A percentile compares a stretch with the other conserved stretches of the same genome.
phyloP scores from a whole-genome alignment of 2,113 vertebrate genomes.

The Scomber japonicus region DNA sequence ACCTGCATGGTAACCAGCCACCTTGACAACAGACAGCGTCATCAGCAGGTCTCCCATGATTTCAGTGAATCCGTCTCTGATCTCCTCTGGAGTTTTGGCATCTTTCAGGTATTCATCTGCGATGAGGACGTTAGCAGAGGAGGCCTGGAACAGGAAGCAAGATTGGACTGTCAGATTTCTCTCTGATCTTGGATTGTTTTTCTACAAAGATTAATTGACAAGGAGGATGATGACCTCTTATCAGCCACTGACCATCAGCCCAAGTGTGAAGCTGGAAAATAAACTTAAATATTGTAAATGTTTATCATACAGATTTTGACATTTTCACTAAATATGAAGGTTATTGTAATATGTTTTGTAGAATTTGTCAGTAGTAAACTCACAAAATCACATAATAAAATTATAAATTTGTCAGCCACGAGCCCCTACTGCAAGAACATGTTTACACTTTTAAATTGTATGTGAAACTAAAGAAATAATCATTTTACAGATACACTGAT shows the following conservation, averaged over 20 bases:
- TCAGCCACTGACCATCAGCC: background rate
- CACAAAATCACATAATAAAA: too few species aligned
- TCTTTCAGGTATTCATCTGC: conserved; percentile 84
- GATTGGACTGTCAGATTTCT: background rate
- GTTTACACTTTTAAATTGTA: too few species aligned
- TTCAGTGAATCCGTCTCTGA: conserved; percentile 83
- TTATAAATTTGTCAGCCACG: too few species aligned
- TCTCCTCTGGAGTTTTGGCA: conserved; percentile 78
- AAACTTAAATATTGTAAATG: too few species aligned
- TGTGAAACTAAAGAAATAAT: too few species aligned
- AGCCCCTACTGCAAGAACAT: too few species aligned
- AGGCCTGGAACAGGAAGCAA: conserved; percentile 50
- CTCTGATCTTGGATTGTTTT: background rate
- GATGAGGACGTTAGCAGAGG: conserved; percentile 65
- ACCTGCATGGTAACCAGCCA: conserved; percentile 85
- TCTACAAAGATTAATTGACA: background rate
- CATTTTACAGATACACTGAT: too few species aligned
- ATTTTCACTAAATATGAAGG: background rate
- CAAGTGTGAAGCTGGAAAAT: background rate
- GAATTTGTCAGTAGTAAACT: too few species aligned
- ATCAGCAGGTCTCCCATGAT: conserved; percentile 84
- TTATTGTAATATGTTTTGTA: too few species aligned
- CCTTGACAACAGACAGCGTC: conserved; percentile 82
- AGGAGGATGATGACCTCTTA: background rate
- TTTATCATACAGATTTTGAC: background rate